phyloP scores from a whole-genome alignment of 2,113 vertebrate species.

The Saguinus imperator region DNA sequence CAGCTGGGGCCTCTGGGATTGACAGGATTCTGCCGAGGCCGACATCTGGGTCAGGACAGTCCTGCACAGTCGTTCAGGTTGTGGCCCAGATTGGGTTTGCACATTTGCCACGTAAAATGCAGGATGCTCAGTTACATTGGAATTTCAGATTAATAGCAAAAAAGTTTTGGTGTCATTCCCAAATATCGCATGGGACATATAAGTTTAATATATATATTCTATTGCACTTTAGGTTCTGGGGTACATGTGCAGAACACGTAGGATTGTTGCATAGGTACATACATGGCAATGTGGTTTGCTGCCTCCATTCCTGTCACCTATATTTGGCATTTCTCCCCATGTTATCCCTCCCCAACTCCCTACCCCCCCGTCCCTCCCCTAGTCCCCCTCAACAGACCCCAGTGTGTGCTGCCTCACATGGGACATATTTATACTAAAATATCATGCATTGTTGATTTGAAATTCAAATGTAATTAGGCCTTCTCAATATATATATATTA shows the following conservation, averaged over 20 bases:
- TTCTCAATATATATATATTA: not conserved
- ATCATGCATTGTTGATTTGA: not conserved
- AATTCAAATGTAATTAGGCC: not conserved
- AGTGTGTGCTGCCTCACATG: not conserved
- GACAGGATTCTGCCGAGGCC: not conserved
- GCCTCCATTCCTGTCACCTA: too few relatives aligned
- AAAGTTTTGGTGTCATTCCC: not conserved
- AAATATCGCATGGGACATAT: not conserved
- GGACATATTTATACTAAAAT: not conserved
- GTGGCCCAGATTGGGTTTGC: too few relatives aligned
- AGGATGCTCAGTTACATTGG: not conserved
- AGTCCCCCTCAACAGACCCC: too few relatives aligned
- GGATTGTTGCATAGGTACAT: too few relatives aligned
- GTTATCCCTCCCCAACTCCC: too few relatives aligned
- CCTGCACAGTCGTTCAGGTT: not conserved
- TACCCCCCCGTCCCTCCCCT: too few relatives aligned
- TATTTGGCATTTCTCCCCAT: too few relatives aligned
- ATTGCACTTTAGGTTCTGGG: too few relatives aligned
- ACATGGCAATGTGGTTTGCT: too few relatives aligned
- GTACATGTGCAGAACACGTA: too few relatives aligned
- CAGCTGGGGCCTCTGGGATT: not conserved
- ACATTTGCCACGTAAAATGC: not conserved
- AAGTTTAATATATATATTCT: not conserved
- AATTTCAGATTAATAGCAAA: not conserved
- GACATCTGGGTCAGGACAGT: not conserved